Evolutionary conservation across 1,140 invertebrate genomes (phyloP), one percentile per base, ranked within the genome.

Genomic region (Drosophila mayri): DNA sequence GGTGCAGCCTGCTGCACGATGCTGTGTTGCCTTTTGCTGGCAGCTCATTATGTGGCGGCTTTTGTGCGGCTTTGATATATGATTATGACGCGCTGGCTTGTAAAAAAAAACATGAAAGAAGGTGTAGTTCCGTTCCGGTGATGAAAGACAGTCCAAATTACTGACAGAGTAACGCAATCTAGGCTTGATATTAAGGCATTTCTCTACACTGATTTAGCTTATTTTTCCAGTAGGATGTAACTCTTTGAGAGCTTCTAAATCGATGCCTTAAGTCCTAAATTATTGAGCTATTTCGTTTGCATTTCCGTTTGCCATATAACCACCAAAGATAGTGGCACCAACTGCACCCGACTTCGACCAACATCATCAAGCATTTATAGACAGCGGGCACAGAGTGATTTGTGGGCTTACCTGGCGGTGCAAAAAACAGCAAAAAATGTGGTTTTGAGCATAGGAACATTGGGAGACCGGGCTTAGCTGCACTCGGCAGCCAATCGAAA

Each of bases 11-110:
- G 52, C 43, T 76, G 74, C 59, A 57, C 32, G 57, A 72, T 77
- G 84, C 74, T 73, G 84, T 77, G 84, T 70, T 73, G 84, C 74
- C 79, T 88, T 76, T 79, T 76, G 76, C 63, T 77, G 73, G 72
- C 76, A 83, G 84, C 84, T 87, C 84, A 87, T 87, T 87, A 87
- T 84, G 80, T 71, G 73, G 80, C 73, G 40, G 63, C 76, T 87
- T 64, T 75, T 79, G 76, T 67, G 68, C 65, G 46, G 47, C 78
- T 66, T 81, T 77, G 74, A 70, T 72, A 81, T 65, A 81, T 59
- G 66, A 79, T 78, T 79, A 67, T 86, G 81, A 80, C 61, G 44
- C 46, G 25, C 65, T 43, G 49, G 37, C 55, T 65, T 50, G 57
- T 4, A 25, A 25, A 25, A 43, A 49, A 58, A 54, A 76, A 77